Base-by-base conservation (phyloP, 1,140 invertebrate genomes). In the Panagrolaimus sp. region DNA sequence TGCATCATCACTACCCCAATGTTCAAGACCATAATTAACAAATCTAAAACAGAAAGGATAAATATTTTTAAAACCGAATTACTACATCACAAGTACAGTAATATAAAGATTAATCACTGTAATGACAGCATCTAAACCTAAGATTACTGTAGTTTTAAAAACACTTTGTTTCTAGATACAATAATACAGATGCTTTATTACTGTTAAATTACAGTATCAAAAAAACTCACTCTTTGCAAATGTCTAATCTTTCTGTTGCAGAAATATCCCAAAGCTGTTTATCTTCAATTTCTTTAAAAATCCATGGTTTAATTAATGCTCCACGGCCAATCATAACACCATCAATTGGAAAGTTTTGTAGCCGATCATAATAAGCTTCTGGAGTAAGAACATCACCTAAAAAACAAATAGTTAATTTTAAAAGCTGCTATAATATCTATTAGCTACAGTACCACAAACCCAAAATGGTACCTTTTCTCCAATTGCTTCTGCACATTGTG, bases 201-300 rank as follows among this genome's bases (percentile, higher is more conserved):
- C n/a, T n/a, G n/a, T n/a, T n/a, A n/a, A n/a, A n/a, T n/a, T n/a
- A n/a, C n/a, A n/a, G n/a, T 38, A 38, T 4, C n/a, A n/a, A n/a
- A n/a, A n/a, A n/a, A 38, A 7, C 31, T 38, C 7, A 38, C 75
- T 90, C 90, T 82, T 89, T 89, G 20, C 98, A 77, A 67, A 98
- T 89, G 67, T 97, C 93, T 78, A 97, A 90, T 79, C 96, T 87
- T 84, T 99, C 93, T 5, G 80, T 83, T 43, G 93, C 91, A 0
- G 90, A 89, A 53, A 98, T 94, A 80, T 98, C 93, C 88, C 92
- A 95, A 66, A 92, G 85, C 73, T 89, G 88, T 77, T 90, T 86
- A 79, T 98, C 92, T 85, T 97, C 96, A 61, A 99, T 96, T 87
- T 99, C 96, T 62, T 90, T 93, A 81, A 99, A 99, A 70, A 99